Evolutionary conservation across 2,113 vertebrate genomes (phyloP).

Genomic region (Meriones unguiculatus): DNA sequence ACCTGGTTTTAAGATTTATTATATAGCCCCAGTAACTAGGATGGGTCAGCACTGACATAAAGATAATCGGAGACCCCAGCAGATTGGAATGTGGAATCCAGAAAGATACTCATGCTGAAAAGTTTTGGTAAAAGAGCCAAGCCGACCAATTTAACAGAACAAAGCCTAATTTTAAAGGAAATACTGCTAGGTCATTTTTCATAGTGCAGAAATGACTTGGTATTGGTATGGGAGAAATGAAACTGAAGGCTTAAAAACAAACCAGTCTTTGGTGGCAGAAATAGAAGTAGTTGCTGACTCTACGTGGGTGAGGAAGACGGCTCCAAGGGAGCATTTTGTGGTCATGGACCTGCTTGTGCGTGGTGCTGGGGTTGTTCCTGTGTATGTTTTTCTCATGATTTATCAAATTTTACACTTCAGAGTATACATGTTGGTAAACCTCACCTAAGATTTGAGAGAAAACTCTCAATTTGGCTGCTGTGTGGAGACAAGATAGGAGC

Average conservation of each 20-base stretch:
- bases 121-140: not conserved
- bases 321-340: not conserved
- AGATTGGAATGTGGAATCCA: not conserved
- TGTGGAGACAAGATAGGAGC: not conserved
- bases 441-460: not conserved
- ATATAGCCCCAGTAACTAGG: not conserved
- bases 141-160: not conserved
- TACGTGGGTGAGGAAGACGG: too few relatives aligned
- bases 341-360: not conserved
- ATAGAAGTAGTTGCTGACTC: not conserved
- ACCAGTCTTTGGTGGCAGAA: not conserved
- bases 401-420: not conserved
- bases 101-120: not conserved
- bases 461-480: not conserved
- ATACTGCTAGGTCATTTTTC: not conserved
- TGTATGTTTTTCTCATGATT: not conserved
- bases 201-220: not conserved
- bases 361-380: not conserved
- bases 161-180: constrained; percentile 19
- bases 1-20: not conserved
- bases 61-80: not conserved
- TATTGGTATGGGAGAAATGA: not conserved
- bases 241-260: not conserved
- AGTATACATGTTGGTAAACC: not conserved
- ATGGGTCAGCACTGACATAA: not conserved